Percentiles rank a stretch among this genome's conserved stretches.
These are phyloP conservation scores for Tipula unca DNA, from an alignment of 2,888 invertebrate genomes.

Conservation along the genomic window DNA sequence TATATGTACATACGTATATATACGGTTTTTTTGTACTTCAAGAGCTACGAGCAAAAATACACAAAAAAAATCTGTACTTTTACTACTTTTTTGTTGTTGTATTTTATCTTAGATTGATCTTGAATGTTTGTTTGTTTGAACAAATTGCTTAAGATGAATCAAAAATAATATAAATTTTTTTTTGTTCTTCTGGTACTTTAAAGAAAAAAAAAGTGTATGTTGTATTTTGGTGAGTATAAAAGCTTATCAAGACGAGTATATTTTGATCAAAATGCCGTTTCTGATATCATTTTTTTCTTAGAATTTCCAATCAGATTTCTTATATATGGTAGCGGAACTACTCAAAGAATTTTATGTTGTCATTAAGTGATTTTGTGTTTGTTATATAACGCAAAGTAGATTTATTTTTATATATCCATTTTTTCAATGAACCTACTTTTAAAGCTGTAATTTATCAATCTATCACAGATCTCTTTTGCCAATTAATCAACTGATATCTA, in stretches of 20 bases:
- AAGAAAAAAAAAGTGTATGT: neutral
- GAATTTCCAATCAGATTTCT: neutral
- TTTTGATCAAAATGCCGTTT: neutral
- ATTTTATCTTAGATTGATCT: slow-evolving; percentile 2
- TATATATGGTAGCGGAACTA: neutral
- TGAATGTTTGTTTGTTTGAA: slow-evolving; percentile 14
- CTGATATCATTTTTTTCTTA: neutral
- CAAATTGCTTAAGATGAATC: slow-evolving; percentile 14
- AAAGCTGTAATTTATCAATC: no score
- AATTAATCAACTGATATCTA: no score
- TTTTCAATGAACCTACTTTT: no score
- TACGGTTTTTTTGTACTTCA: neutral
- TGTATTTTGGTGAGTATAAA: neutral
- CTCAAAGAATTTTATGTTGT: neutral
- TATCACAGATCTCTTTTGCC: no score
- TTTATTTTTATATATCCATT: no score
- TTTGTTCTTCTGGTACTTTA: neutral
- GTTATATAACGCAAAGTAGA: no score
- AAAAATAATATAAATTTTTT: neutral
- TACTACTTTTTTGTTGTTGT: neutral
- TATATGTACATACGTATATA: neutral
- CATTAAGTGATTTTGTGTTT: neutral
- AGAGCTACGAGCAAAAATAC: neutral
- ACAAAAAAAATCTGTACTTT: neutral
- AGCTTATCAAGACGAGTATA: neutral